A percentile compares a stretch with the other conserved stretches of the same genome.
Conservation (phyloP, 2,797 vertebrate species). For the Tapera naevia region DNA sequence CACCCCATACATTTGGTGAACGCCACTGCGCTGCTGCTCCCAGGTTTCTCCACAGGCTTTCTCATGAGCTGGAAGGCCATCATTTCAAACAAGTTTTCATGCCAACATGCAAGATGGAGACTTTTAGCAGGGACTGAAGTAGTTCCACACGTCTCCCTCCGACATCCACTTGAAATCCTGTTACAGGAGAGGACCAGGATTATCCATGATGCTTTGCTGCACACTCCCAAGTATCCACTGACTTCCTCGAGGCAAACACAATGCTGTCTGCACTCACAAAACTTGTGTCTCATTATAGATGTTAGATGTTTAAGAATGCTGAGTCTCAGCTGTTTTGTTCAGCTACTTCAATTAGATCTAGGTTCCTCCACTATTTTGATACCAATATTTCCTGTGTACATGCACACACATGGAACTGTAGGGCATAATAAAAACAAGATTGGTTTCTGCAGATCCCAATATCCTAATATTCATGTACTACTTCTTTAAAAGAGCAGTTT, state of each 20-base stretch:
- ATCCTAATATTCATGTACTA: rapidly evolving
- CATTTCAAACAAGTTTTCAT: not conserved
- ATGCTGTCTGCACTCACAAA: too few relatives aligned
- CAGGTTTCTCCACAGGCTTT: not conserved
- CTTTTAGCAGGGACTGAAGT: not conserved
- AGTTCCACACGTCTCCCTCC: rapidly evolving
- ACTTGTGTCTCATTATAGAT: not conserved
- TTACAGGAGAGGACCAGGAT: not conserved
- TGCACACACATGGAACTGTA: not conserved
- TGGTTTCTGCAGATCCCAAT: not conserved
- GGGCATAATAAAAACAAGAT: not conserved
- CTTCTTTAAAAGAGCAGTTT: not conserved
- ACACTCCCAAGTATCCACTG: not conserved
- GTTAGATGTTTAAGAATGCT: not conserved
- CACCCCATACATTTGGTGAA: rapidly evolving
- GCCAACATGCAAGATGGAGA: not conserved
- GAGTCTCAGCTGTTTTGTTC: not conserved
- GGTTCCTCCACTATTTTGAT: not conserved
- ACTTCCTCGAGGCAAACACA: not conserved
- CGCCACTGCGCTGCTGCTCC: not conserved
- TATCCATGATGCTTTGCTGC: not conserved
- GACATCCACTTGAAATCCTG: not conserved
- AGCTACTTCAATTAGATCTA: not conserved
- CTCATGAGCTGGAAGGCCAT: not conserved
- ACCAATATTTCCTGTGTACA: not conserved